Evolutionary conservation across 2,797 vertebrate species (phyloP).

Genomic region (Petrocephalus schoutedeni): DNA sequence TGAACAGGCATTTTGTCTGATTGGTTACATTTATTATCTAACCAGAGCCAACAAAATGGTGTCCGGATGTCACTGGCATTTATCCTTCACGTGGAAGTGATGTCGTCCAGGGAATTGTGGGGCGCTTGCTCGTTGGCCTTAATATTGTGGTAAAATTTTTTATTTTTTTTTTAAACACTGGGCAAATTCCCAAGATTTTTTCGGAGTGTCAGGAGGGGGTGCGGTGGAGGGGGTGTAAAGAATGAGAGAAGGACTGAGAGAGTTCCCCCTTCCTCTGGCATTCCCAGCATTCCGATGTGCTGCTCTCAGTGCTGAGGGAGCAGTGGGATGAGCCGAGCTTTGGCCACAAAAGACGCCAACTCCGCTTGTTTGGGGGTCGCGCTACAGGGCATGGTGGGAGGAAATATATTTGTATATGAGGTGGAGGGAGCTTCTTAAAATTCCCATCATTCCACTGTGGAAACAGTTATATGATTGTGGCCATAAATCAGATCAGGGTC

Average conservation of each 20-base stretch:
- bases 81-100: neutral
- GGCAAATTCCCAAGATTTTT: neutral
- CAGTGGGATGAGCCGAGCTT: constrained; percentile 44
- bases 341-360: constrained; percentile 54
- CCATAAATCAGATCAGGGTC: constrained; percentile 70
- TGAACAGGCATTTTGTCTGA: neutral
- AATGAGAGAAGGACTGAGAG: constrained; percentile 1
- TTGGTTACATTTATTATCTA: neutral
- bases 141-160: neutral
- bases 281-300: constrained; percentile 58
- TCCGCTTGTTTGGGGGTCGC: constrained; percentile 58
- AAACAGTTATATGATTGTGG: constrained; percentile 59
- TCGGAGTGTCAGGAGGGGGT: neutral
- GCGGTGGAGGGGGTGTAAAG: constrained; percentile 5
- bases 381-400: constrained; percentile 36
- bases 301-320: constrained; percentile 54
- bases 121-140: neutral
- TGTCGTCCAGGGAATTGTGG: neutral
- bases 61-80: neutral
- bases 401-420: neutral
- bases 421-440: constrained; percentile 56
- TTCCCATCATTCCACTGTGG: constrained; percentile 63
- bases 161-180: neutral
- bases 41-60: neutral
- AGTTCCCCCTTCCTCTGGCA: constrained; percentile 53